Evolutionary conservation across 2,113 vertebrate species (phyloP), one percentile per base, ranked within the genome.

Genomic region (Salminus brasiliensis): DNA sequence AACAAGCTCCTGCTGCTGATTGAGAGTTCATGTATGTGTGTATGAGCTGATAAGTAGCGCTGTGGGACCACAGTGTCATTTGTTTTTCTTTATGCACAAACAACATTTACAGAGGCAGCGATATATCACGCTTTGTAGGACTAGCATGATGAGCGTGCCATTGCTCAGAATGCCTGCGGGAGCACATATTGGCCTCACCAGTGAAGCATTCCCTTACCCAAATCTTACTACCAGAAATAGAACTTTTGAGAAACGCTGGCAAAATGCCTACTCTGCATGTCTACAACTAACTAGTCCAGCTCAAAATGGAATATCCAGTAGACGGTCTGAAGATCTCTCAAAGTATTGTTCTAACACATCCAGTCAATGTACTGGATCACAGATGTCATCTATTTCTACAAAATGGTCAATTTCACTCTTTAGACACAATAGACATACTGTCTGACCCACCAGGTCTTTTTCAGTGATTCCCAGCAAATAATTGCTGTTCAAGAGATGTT

Each of bases 71-170:
- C 15, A 63, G 72, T 23, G 39, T 23, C 6, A 72, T 75, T 60
- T 72, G 74, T 76, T 84, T 75, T 41, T 30, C 52, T 60, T 70
- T 65, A 70, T 74, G 83, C 83, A 81, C 43, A 34, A 60, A 79
- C 53, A 69, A 63, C 45, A 30, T 77, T 47, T 82, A 15, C 47
- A 47, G 76, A 43, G 9, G 25, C 45, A 16, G 77, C 60, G n/a
- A 80, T 82, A 67, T 30, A 73, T 79, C 83, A 76, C 1, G 16
- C 15, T 53, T 53, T 5, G 2, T 57, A 36, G 34, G 29, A 49
- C 59, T 43, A 70, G 59, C 45, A 47, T 39, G 69, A 41, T 15
- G 47, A n/a, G 43, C 0, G 11, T 47, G 0, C 32, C 69, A 72
- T 68, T 36, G 27, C 72, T 69, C 45, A 69, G 32, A 66, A 29